Evolutionary conservation across 2,113 vertebrate species (phyloP).

Genomic region (Brachypodius melanocephalos): DNA sequence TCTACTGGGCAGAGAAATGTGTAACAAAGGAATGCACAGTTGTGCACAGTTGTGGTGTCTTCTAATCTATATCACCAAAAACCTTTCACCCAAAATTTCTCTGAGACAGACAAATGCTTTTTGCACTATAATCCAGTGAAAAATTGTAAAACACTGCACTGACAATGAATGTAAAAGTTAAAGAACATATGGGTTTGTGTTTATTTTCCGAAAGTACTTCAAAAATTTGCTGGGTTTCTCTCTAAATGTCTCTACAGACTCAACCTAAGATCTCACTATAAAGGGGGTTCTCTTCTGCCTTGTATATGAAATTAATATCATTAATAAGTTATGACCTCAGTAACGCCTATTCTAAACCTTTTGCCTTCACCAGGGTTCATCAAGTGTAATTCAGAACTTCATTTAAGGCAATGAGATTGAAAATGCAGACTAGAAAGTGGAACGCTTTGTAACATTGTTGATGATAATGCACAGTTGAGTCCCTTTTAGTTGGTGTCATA

Average conservation of each 20-base stretch:
- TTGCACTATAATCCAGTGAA: not conserved
- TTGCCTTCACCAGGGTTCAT: not conserved
- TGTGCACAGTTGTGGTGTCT: not conserved
- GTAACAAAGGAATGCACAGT: not conserved
- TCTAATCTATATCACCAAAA: not conserved
- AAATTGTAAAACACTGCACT: not conserved
- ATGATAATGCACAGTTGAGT: not conserved
- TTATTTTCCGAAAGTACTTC: not conserved
- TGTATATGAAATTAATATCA: not conserved
- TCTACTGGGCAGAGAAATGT: not conserved
- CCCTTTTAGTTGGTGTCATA: not conserved
- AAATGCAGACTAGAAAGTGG: not conserved
- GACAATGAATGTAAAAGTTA: not conserved
- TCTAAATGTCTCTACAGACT: not conserved
- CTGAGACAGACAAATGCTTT: not conserved
- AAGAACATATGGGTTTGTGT: rapidly evolving
- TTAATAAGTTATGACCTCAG: not conserved
- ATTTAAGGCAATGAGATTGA: not conserved
- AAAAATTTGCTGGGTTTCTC: not conserved
- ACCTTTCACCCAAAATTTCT: not conserved
- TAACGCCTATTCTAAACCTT: not conserved
- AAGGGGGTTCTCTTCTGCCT: not conserved
- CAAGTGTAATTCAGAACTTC: not conserved
- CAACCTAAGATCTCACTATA: not conserved
- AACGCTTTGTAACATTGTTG: not conserved